Evolutionary conservation across 2,797 vertebrate genomes (phyloP), one percentile per base, ranked within the genome.

Genomic region (Holocentrus rufus): DNA sequence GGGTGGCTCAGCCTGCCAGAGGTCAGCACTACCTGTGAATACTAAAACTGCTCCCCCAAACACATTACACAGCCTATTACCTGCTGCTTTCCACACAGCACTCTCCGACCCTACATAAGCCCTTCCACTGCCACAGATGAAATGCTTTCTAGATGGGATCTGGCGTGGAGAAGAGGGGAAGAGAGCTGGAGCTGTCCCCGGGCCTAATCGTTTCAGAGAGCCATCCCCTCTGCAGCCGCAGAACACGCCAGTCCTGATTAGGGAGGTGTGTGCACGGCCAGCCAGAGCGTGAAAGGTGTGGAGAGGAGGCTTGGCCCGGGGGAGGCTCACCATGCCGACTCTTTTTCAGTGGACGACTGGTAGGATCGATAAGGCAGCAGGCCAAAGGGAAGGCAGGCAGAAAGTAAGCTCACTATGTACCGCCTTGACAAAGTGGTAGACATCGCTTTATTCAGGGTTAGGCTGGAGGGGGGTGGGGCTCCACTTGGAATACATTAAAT

Each of bases 71-170:
- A 91, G 88, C 83, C 90, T 92, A 93, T 93, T 93, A 92, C 92
- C 91, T 90, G 81, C 88, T 88, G 88, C 84, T 90, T 90, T 89
- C 84, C 88, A 88, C 87, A 78, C 90, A 59, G 82, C 71, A 77
- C 79, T 85, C 73, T 69, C 70, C 65, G 61, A 84, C 87, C 87
- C 79, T 66, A 76, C 86, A 75, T 83, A 86, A 83, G 83, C 87
- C 85, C 79, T 80, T 80, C 77, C 79, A 75, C 83, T 34, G 79
- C 70, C 86, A 89, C 90, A 93, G 92, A 93, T 93, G 90, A 93
- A 94, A 92, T 92, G 91, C 88, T 92, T 92, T 92, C 85, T 88
- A 90, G 93, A 94, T 93, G 89, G 88, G 87, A 92, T 91, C 86
- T 91, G 92, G 93, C 93, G 17, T 88, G 65, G 84, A 88, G 89